Conservation (phyloP, 2,113 vertebrate species). For the Oxyruncus cristatus region DNA sequence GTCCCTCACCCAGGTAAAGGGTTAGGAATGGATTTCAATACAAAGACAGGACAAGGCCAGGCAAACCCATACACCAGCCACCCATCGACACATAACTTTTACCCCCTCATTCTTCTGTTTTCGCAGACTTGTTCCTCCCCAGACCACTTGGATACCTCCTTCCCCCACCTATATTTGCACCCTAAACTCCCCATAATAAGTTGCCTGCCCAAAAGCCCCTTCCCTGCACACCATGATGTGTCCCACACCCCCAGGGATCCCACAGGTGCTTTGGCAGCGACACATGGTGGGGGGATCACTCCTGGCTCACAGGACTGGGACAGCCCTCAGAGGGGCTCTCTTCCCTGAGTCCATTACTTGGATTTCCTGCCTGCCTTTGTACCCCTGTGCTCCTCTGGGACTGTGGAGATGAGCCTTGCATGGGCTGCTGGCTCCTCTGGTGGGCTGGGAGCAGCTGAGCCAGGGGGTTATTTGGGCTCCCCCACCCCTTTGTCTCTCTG, state of each 20-base stretch:
- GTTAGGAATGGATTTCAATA: background rate
- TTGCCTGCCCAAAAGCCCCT: background rate
- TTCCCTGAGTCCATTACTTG: background rate
- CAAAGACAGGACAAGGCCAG: background rate
- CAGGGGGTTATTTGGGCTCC: background rate
- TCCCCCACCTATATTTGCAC: background rate
- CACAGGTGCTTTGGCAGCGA: background rate
- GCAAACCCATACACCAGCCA: background rate
- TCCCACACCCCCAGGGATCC: background rate
- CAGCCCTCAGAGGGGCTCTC: background rate
- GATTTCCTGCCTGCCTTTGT: background rate
- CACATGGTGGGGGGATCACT: fast-evolving
- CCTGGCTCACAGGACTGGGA: no score
- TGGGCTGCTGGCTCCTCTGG: background rate
- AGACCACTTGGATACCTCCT: background rate
- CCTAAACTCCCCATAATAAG: background rate
- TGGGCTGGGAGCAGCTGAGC: background rate
- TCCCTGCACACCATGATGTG: background rate
- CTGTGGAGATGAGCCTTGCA: background rate
- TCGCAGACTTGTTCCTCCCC: background rate
- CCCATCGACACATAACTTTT: background rate
- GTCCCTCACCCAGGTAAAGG: background rate
- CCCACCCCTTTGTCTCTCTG: background rate
- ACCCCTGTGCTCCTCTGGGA: background rate
- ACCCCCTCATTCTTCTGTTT: background rate